These are phyloP conservation scores for Micronisus gabar DNA, from an alignment of 2,113 vertebrate genomes.

Conservation along the genomic window DNA sequence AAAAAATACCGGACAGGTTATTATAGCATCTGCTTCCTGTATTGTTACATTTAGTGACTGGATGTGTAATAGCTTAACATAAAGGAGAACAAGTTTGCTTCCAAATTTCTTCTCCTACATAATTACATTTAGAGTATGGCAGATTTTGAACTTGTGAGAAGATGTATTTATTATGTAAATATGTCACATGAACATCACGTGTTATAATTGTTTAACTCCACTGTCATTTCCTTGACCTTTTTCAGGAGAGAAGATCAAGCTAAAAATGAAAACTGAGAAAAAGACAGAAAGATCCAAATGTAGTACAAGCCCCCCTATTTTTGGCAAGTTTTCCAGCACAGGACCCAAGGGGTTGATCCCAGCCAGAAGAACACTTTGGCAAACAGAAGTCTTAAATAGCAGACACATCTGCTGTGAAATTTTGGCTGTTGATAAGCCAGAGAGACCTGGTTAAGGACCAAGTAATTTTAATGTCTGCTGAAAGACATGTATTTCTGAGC, in stretches of 20 bases:
- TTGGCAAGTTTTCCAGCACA: neutral
- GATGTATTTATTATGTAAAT: neutral
- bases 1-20: neutral
- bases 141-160: neutral
- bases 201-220: neutral
- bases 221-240: neutral
- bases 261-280: neutral
- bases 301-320: neutral
- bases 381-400: constrained; percentile 25
- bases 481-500: neutral
- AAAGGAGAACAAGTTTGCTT: neutral
- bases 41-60: neutral
- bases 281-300: neutral
- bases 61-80: neutral
- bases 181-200: neutral
- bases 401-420: constrained; percentile 34
- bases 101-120: neutral
- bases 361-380: constrained; percentile 47
- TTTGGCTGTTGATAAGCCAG: constrained; percentile 40
- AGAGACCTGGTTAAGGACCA: neutral
- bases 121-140: neutral
- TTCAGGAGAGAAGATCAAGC: neutral
- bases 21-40: neutral
- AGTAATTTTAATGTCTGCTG: constrained; percentile 4
- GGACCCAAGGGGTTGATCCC: neutral